Evolutionary conservation across 2,113 vertebrate genomes (phyloP).

Genomic region (Lagopus leucura): DNA sequence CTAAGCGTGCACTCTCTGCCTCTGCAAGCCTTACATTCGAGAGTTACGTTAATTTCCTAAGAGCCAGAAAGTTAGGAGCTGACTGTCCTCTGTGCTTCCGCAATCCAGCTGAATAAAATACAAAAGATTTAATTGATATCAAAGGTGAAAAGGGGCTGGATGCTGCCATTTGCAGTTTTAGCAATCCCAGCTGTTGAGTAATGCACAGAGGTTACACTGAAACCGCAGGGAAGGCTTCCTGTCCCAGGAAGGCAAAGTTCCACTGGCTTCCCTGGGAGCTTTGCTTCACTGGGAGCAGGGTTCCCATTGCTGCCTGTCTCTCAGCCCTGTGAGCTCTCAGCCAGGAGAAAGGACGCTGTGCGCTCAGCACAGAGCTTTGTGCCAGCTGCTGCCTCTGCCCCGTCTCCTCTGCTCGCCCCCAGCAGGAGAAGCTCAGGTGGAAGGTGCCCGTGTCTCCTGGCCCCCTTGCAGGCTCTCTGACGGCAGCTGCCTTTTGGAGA

Average conservation of each 20-base stretch:
- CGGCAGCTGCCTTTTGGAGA: conserved; percentile 18
- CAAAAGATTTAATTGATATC: not conserved
- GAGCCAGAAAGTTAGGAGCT: not conserved
- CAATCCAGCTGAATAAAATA: not conserved
- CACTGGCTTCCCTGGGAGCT: not conserved
- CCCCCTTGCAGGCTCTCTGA: not conserved
- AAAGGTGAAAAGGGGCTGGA: not conserved
- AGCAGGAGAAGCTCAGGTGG: not conserved
- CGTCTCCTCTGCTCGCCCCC: not conserved
- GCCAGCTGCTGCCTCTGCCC: not conserved
- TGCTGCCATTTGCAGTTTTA: not conserved
- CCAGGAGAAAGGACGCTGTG: not conserved
- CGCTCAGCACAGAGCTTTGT: not conserved
- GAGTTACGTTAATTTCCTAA: not conserved
- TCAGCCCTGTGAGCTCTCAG: not conserved
- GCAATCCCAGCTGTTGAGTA: not conserved
- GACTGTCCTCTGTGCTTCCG: not conserved
- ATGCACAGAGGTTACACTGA: not conserved
- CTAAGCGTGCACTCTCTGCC: accelerated
- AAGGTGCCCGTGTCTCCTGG: not conserved
- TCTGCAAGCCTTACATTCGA: accelerated
- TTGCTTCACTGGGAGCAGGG: not conserved
- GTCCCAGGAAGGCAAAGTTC: not conserved
- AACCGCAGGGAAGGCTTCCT: not conserved
- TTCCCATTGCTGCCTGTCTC: no score